Evolutionary conservation across 2,113 vertebrate genomes (phyloP).

Genomic region (Brachypteracias leptosomus): DNA sequence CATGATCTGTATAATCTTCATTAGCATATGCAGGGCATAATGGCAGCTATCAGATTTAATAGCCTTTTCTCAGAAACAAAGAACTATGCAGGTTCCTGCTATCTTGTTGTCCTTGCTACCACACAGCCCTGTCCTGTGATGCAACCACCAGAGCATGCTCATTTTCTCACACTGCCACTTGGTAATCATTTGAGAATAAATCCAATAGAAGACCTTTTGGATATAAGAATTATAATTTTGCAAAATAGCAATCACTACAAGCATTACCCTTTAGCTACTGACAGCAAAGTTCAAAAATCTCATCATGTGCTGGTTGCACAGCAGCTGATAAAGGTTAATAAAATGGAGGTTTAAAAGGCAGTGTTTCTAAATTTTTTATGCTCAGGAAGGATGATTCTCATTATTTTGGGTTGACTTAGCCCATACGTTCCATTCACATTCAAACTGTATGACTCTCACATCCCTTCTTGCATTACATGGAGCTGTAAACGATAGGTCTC

Average conservation of each 20-base stretch:
- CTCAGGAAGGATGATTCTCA: slow-evolving; percentile 10
- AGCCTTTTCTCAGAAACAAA: no score
- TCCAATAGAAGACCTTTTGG: slow-evolving; percentile 50
- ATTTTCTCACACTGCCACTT: neutral
- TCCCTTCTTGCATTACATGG: neutral
- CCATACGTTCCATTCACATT: neutral
- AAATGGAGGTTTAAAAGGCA: slow-evolving; percentile 59
- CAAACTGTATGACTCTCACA: neutral
- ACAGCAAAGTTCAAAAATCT: slow-evolving; percentile 68
- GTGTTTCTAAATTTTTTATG: slow-evolving; percentile 35
- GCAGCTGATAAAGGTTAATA: slow-evolving; percentile 74
- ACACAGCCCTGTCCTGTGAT: neutral
- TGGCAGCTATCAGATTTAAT: no score
- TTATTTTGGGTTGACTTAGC: slow-evolving; percentile 2
- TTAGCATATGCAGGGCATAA: no score
- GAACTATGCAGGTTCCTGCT: no score
- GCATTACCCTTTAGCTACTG: slow-evolving; percentile 70
- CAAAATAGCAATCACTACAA: slow-evolving; percentile 54
- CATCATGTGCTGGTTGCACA: slow-evolving; percentile 44
- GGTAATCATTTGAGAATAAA: neutral
- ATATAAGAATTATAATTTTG: slow-evolving; percentile 43
- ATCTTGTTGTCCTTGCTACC: no score
- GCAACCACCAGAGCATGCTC: neutral
- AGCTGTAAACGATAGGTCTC: neutral
- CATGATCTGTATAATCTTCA: no score